These are phyloP conservation scores for Siniperca knerii DNA, from an alignment of 2,113 vertebrate species.

Conservation along the genomic window DNA sequence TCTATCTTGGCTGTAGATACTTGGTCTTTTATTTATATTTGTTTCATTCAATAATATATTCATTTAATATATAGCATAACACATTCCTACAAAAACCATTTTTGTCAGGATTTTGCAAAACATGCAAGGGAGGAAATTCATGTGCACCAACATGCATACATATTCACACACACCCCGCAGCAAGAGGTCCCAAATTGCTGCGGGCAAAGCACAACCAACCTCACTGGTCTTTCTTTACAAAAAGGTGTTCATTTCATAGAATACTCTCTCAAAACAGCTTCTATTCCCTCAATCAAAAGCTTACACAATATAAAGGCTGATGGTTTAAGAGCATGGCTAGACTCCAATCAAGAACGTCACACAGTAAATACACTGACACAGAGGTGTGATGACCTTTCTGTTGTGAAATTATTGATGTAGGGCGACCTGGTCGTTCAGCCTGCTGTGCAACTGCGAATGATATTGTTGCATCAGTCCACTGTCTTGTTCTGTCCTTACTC, in stretches of 20 bases:
- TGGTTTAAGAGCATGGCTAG: conserved; percentile 44
- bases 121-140: not conserved
- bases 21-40: too few relatives aligned
- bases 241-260: conserved; percentile 36
- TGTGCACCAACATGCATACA: not conserved
- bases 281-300: conserved; percentile 43
- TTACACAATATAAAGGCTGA: conserved; percentile 16
- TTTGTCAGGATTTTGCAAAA: not conserved
- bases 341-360: conserved; percentile 52
- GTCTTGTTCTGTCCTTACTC: conserved; percentile 33
- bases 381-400: conserved; percentile 64
- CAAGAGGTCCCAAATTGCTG: conserved; percentile 25
- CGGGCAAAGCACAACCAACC: conserved; percentile 11
- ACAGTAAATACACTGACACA: conserved; percentile 50
- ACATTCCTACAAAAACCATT: not conserved
- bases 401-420: conserved; percentile 67
- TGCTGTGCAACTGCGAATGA: conserved; percentile 25
- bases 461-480: conserved; percentile 45
- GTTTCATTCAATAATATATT: too few relatives aligned
- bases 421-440: conserved; percentile 31
- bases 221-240: conserved; percentile 24
- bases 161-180: conserved; percentile 21
- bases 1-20: too few relatives aligned
- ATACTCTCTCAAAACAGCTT: conserved; percentile 39
- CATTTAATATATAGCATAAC: too few relatives aligned